phyloP scores from a whole-genome alignment of 2,797 vertebrate species.

The Limosa lapponica region DNA sequence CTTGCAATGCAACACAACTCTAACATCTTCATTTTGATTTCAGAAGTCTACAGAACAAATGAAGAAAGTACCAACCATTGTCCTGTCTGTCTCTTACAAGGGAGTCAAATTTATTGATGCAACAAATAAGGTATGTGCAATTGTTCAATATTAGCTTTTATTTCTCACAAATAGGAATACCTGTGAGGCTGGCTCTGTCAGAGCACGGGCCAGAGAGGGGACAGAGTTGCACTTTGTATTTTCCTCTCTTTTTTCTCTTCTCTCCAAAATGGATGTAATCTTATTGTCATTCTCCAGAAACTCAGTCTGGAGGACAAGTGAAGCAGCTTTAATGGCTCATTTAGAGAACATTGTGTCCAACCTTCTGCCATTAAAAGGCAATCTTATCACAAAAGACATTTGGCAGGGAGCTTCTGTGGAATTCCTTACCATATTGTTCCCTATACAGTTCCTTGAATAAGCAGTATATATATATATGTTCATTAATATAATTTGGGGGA shows the following conservation, averaged over 20 bases:
- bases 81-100: conserved; percentile 98
- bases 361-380: not conserved
- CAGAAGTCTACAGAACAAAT: conserved; percentile 99
- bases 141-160: not conserved
- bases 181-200: not conserved
- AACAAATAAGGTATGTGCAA: conserved; percentile 91
- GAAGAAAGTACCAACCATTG: conserved; percentile 99
- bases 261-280: not conserved
- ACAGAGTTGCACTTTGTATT: not conserved
- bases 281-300: not conserved
- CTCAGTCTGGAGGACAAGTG: not conserved
- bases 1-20: conserved; percentile 20
- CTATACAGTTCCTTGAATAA: not conserved
- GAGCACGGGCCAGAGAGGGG: not conserved
- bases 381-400: not conserved
- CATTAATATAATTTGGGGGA: not conserved
- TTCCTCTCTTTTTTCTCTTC: not conserved
- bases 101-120: conserved; percentile 99
- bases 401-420: not conserved
- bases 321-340: not conserved
- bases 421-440: not conserved
- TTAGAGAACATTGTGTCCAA: not conserved
- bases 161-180: not conserved
- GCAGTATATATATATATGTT: not conserved
- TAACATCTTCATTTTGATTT: conserved; percentile 72